Conservation (phyloP, 2,888 invertebrate genomes). For the Patella ulyssiponensis region DNA sequence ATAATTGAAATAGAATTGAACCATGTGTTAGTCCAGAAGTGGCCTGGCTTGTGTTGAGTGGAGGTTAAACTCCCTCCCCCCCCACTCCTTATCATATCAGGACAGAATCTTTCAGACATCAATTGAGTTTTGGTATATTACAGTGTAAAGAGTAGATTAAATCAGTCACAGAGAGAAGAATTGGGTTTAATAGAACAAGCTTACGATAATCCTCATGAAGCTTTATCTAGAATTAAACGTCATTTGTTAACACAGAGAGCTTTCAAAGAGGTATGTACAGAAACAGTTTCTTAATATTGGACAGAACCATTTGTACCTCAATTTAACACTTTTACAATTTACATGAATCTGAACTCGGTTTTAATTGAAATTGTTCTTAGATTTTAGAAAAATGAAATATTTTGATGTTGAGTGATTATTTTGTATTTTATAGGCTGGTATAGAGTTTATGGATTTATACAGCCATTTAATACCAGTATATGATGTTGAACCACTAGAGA, state of each 20-base stretch:
- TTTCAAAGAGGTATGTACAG: slow-evolving; percentile 88
- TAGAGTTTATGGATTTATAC: slow-evolving; percentile 99
- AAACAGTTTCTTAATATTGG: no score
- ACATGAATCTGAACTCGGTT: not conserved
- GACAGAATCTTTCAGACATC: no score
- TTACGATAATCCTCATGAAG: slow-evolving; percentile 99
- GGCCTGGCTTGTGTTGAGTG: no score
- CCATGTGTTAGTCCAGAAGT: no score
- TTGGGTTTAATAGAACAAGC: slow-evolving; percentile 99
- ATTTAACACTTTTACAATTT: not conserved
- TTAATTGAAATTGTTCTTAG: no score
- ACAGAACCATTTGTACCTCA: no score
- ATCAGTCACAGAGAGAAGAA: slow-evolving; percentile 99
- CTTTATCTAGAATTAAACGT: slow-evolving; percentile 97
- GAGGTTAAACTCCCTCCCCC: no score
- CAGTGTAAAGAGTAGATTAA: slow-evolving; percentile 95
- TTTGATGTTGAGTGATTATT: no score
- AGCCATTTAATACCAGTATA: slow-evolving; percentile 99
- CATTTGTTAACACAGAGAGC: slow-evolving; percentile 98
- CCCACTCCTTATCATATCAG: no score
- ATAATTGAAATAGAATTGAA: no score
- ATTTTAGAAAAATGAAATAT: no score
- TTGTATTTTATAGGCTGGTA: slow-evolving; percentile 82
- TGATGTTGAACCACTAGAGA: slow-evolving; percentile 98
- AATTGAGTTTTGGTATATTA: slow-evolving; percentile 24